Conservation (phyloP, 2,797 vertebrate genomes). For the Nannoperca obscura region DNA sequence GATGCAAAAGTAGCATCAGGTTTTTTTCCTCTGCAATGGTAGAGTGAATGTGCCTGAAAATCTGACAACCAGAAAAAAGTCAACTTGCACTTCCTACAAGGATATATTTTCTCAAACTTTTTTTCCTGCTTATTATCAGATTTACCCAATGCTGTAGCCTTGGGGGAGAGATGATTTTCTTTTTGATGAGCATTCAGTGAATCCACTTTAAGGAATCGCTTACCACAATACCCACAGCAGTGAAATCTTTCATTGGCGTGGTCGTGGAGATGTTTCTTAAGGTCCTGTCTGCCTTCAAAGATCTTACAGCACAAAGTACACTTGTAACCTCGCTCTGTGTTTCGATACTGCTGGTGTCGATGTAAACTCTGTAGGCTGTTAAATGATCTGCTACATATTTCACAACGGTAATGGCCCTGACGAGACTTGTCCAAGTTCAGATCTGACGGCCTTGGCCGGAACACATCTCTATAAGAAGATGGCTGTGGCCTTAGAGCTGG, state of each 20-base stretch:
- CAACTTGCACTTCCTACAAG: slow-evolving; percentile 84
- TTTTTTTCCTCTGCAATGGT: slow-evolving; percentile 76
- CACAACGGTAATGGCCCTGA: slow-evolving; percentile 78
- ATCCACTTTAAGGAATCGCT: slow-evolving; percentile 84
- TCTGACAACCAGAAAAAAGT: slow-evolving; percentile 89
- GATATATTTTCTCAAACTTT: slow-evolving; percentile 80
- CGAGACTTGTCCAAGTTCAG: slow-evolving; percentile 58
- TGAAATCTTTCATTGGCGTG: slow-evolving; percentile 84
- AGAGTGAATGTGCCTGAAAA: slow-evolving; percentile 82
- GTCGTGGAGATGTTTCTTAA: slow-evolving; percentile 82
- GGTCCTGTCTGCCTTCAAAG: slow-evolving; percentile 79
- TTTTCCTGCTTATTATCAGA: slow-evolving; percentile 75
- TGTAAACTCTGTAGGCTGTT: slow-evolving; percentile 82
- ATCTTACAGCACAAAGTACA: slow-evolving; percentile 88
- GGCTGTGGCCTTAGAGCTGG: slow-evolving; percentile 46
- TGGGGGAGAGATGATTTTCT: slow-evolving; percentile 76
- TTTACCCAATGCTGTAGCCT: slow-evolving; percentile 46
- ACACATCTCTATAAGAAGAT: slow-evolving; percentile 53
- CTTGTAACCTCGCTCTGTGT: slow-evolving; percentile 84
- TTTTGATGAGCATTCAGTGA: slow-evolving; percentile 82
- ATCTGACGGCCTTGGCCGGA: slow-evolving; percentile 59
- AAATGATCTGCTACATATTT: slow-evolving; percentile 85
- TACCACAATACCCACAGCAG: slow-evolving; percentile 85
- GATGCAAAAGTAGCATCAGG: slow-evolving; percentile 43
- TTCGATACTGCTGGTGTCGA: slow-evolving; percentile 86